Base-by-base conservation (phyloP, 1,140 invertebrate genomes). In the Megathymus violae region DNA sequence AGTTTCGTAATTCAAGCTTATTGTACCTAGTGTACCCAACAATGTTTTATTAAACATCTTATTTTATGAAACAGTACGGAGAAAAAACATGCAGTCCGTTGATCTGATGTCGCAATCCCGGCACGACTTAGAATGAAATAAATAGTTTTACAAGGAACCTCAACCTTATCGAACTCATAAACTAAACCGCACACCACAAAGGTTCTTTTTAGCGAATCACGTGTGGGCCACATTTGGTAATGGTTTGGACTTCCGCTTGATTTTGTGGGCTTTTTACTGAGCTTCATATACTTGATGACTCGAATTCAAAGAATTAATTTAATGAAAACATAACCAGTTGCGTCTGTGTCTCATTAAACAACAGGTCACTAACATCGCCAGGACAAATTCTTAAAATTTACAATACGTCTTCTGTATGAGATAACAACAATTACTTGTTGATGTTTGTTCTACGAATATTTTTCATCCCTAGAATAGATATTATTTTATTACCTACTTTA, bases 181-280 rank as follows among this genome's bases (percentile, higher is more conserved):
- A 19, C 43, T 46, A 46, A 46, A 25, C 47, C 38, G 40, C 34
- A 50, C 51, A 50, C 3, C 47, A 73, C 71, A 76, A 67, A 70
- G 65, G n/a, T 5, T 48, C 58, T 40, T 67, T 56, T 74, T 74
- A 47, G 47, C 31, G 54, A 64, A 60, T 72, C 66, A 64, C 64
- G 54, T 66, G 41, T 65, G 64, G 11, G 64, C 64, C 78, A 80
- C 84, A 85, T 85, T 85, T 86, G 85, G 78, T 79, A 82, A 78
- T 85, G 78, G 69, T 88, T 86, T 84, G 66, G 34, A 76, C 73
- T 85, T 88, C 85, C 80, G 77, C 62, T 75, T 71, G 70, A 76
- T 67, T 71, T 70, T 72, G 59, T 64, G 67, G 59, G 54, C 64
- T 76, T 79, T 82, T 79, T 79, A 67, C 64, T 64, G 41, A 50